Evolutionary conservation across 1,140 invertebrate genomes (phyloP).

Genomic region (Trachelipus rathkii): DNA sequence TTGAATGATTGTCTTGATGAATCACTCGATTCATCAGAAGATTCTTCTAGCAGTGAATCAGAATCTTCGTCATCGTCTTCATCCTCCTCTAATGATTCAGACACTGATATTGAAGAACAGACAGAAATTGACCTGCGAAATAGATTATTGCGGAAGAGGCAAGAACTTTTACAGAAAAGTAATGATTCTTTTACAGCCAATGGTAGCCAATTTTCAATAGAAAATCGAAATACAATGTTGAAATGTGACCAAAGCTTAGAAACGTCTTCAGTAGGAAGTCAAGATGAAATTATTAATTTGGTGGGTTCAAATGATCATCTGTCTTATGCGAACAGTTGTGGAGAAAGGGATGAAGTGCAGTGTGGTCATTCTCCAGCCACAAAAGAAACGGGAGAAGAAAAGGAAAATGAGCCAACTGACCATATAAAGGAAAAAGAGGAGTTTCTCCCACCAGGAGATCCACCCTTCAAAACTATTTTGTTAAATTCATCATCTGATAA

Average conservation of each 20-base stretch:
- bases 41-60: neutral
- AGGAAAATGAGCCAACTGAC: no score
- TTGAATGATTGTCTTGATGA: no score
- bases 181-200: neutral
- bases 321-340: neutral
- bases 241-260: neutral
- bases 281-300: neutral
- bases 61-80: neutral
- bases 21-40: no score
- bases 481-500: no score
- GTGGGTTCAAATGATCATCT: neutral
- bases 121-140: conserved; percentile 1
- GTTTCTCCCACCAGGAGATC: no score
- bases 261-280: neutral
- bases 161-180: neutral
- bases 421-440: no score
- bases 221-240: neutral
- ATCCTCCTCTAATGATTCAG: neutral
- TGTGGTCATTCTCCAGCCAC: no score
- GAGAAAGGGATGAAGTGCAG: neutral
- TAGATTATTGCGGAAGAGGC: neutral
- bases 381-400: no score
- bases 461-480: no score
- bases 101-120: neutral
- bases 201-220: neutral